phyloP scores from a whole-genome alignment of 2,797 vertebrate species.

The Xenopus petersii region DNA sequence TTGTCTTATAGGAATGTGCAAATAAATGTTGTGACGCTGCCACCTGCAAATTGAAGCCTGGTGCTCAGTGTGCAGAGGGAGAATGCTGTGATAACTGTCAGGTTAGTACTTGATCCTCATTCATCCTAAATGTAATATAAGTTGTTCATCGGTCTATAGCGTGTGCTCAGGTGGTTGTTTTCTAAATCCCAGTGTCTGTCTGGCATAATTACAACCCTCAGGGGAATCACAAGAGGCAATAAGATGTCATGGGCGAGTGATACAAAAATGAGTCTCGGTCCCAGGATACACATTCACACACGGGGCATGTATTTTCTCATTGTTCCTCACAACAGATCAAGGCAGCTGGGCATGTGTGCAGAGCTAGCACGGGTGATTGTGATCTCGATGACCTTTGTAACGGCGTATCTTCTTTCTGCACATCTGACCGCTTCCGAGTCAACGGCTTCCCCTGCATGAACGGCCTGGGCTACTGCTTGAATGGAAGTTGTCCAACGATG shows the following conservation, averaged over 20 bases:
- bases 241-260: too few relatives aligned
- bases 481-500: constrained; percentile 77
- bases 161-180: too few relatives aligned
- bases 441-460: constrained; percentile 78
- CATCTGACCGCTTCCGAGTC: constrained; percentile 70
- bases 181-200: too few relatives aligned
- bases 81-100: constrained; percentile 82
- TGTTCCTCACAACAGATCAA: constrained; percentile 62
- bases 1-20: constrained; percentile 73
- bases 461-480: constrained; percentile 74
- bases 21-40: constrained; percentile 78
- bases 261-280: too few relatives aligned
- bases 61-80: constrained; percentile 72
- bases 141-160: too few relatives aligned
- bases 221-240: too few relatives aligned
- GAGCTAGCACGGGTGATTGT: constrained; percentile 70
- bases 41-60: constrained; percentile 72
- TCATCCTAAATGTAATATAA: too few relatives aligned
- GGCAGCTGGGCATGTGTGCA: constrained; percentile 64
- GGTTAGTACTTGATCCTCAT: constrained; percentile 58
- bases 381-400: constrained; percentile 84
- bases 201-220: too few relatives aligned
- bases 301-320: too few relatives aligned
- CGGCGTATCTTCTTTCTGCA: constrained; percentile 67
- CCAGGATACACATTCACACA: too few relatives aligned